Evolutionary conservation across 2,888 invertebrate genomes (phyloP), one percentile per base, ranked within the genome.

Genomic region (Kryphioiulus occultus): DNA sequence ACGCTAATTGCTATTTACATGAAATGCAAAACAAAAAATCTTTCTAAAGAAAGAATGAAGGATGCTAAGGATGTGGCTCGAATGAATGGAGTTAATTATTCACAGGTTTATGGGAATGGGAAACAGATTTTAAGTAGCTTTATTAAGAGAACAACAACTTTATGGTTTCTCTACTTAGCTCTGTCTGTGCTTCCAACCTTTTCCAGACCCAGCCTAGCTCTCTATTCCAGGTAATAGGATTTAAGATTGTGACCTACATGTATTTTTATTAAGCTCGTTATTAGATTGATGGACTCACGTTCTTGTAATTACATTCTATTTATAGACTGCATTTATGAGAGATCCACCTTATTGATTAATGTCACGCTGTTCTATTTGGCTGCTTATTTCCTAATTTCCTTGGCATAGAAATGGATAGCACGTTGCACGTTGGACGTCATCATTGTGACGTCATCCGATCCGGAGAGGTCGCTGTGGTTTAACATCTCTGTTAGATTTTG

Each of bases 261-360:
- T n/a, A n/a, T n/a, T 68, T 68, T 68, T 68, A 68, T 9, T 68
- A 26, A 26, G 68, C 68, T 68, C 26, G 26, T 68, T 68, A 68
- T 68, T 68, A 68, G 68, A 68, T 68, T 68, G 68, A 68, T 68
- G 68, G 26, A 0, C 7, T 68, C 68, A 22, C 68, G 26, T 68
- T 68, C 68, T 68, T 26, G 68, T 68, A 68, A 68, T 68, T 22
- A 68, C 26, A 26, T 10, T 68, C 26, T 68, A 68, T 68, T 68
- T 68, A 26, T 68, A 68, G 68, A n/a, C 68, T 68, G 68, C n/a
- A 68, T 68, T 68, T 68, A 68, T 26, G 68, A 53, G 53, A n/a
- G 19, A 53, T 53, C 19, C 53, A 26, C 68, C 26, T 68, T 68
- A 68, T 68, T 68, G 68, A 68, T 68, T 68, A 10, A 9, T 26